Evolutionary conservation across 2,888 invertebrate genomes (phyloP).

Genomic region (Scaeva pyrastri): DNA sequence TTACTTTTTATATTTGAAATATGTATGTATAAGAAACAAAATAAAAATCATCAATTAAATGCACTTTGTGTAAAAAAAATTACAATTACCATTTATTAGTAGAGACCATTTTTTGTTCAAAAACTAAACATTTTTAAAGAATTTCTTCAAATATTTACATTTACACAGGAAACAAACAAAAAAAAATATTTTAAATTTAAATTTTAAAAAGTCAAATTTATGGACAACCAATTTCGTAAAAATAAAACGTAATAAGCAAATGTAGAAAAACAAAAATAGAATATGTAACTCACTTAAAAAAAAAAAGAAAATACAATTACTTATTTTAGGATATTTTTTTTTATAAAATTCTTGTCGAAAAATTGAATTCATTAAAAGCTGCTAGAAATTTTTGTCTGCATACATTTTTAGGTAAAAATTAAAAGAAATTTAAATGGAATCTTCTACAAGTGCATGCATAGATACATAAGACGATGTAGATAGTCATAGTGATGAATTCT

Average conservation of each 20-base stretch:
- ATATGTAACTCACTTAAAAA: constrained; percentile 5
- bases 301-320: not conserved
- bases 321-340: not conserved
- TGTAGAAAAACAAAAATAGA: not conserved
- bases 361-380: not conserved
- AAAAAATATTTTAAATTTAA: constrained; percentile 15
- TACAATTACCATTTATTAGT: not conserved
- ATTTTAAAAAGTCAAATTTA: constrained; percentile 6
- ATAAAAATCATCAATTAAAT: not conserved
- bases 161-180: not conserved
- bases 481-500: not conserved
- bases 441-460: not conserved
- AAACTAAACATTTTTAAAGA: not conserved
- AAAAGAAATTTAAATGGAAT: not conserved
- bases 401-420: not conserved
- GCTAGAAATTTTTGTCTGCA: not conserved
- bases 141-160: constrained; percentile 24
- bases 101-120: not conserved
- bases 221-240: constrained; percentile 19
- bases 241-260: constrained; percentile 1
- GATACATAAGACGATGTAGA: not conserved
- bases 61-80: constrained; percentile 1
- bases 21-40: not conserved
- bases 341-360: constrained; percentile 14
- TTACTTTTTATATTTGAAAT: constrained; percentile 15